Base-by-base conservation (phyloP, 2,888 invertebrate genomes). In the Pseudanteris insignis region DNA sequence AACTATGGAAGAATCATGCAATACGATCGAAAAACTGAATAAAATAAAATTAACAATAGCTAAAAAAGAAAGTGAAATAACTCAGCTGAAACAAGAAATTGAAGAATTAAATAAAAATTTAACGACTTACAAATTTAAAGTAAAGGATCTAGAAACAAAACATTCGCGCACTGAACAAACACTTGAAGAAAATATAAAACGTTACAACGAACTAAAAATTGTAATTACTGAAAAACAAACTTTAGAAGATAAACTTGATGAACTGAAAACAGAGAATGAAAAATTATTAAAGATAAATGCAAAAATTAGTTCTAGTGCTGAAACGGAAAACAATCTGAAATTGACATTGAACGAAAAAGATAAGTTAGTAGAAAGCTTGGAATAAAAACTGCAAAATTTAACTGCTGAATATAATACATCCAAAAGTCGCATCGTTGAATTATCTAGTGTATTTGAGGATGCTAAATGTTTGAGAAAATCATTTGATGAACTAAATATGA, bases 351-450 rank as follows among this genome's bases (percentile, higher is more conserved):
- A 12, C 7, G 29, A 57, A 14, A 51, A 55, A 1, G 15, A 43
- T 8, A 34, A 41, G 9, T 40, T 63, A 14, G 10, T 9, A 1
- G 37, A 41, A 10, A 30, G 57, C 14, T 28, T 69, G 0, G 55
- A 65, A 30, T 30, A 26, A 7, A 64, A 68, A 33, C 33, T 67
- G 13, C 60, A 68, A 30, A 48, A 10, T 48, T 57, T 65, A 13
- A 36, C 32, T 12, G 2, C 25, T 4, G 62, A 64, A 9, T 51
- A 50, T 8, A 26, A 57, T 36, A 15, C 8, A 8, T 37, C 18
- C 8, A 62, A 62, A 30, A 53, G 48, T 14, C 34, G 37, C 1
- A 4, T 41, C 0, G 46, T 25, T 0, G 59, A 63, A 43, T 29
- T 63, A 7, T 30, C 53, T 4, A 13, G 12, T n/a, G 21, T 26